Evolutionary conservation across 2,888 invertebrate species (phyloP).

Genomic region (Oscheius sp.): DNA sequence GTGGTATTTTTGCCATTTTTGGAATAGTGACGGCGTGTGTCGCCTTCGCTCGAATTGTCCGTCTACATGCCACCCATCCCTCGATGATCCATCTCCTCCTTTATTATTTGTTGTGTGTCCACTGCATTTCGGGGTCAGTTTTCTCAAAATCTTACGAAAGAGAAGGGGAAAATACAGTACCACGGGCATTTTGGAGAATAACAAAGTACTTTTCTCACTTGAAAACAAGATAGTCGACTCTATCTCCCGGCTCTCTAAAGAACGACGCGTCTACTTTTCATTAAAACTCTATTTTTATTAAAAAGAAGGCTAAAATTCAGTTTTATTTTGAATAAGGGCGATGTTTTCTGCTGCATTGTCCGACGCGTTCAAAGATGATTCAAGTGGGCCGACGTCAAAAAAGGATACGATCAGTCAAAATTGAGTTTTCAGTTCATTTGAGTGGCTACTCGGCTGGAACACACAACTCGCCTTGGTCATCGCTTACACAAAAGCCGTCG

Average conservation of each 20-base stretch:
- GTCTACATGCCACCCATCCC: slow-evolving; percentile 50
- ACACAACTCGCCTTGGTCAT: slow-evolving; percentile 54
- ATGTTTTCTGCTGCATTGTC: too few species aligned
- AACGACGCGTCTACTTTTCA: neutral
- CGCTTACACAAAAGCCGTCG: slow-evolving; percentile 58
- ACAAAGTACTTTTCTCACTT: neutral
- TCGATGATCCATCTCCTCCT: slow-evolving; percentile 53
- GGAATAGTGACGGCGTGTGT: slow-evolving; percentile 47
- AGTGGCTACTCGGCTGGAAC: slow-evolving; percentile 64
- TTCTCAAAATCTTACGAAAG: neutral
- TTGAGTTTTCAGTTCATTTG: slow-evolving; percentile 54
- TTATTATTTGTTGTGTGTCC: slow-evolving; percentile 56
- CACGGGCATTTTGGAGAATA: neutral
- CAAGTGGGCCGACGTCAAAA: too few species aligned
- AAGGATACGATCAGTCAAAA: too few species aligned
- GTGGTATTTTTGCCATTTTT: slow-evolving; percentile 45
- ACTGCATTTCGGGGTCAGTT: slow-evolving; percentile 58
- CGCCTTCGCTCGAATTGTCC: slow-evolving; percentile 48
- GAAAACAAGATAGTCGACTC: neutral
- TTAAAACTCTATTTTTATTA: neutral
- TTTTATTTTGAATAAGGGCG: too few species aligned
- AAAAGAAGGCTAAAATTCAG: neutral
- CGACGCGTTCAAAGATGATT: too few species aligned
- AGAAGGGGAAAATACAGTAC: neutral
- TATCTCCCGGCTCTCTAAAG: too few species aligned